Base-by-base conservation (phyloP, 2,888 invertebrate genomes). In the Diplolepis rosae region DNA sequence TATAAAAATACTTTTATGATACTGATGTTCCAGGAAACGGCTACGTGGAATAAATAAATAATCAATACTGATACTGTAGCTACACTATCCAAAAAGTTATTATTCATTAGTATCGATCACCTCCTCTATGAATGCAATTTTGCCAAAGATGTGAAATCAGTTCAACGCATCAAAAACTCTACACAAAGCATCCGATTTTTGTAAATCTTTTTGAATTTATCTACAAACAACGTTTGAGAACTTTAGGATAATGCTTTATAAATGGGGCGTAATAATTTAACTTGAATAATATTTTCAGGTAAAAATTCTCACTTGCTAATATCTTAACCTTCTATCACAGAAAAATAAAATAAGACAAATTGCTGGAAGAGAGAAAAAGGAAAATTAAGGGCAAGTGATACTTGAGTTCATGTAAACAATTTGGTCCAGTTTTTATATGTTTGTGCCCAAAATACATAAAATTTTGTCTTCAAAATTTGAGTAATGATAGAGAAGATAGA, bases 1-100 rank as follows among this genome's bases (percentile, higher is more conserved):
- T 72, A 72, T 71, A 71, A 76, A 75, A 65, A 50, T 48, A 75
- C 65, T 70, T 75, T 75, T 71, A 75, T 67, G 68, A 68, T 68
- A 70, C 69, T 18, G 66, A 27, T 66, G 65, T 48, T 72, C 56
- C 39, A 24, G 39, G 39, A 61, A 61, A 61, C 39, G 61, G n/a
- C 35, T 61, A 61, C 61, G 61, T 61, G 61, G 61, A 61, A 61
- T 61, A 61, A 61, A 61, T 61, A 61, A 39, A 61, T 61, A 61
- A 61, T 39, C 61, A 32, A 61, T 61, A 27, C 24, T 18, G 61
- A 61, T 61, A 61, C 61, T 61, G 61, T 22, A 35, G 61, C 35
- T 39, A 35, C 61, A 61, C 61, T 61, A 61, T 61, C 61, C 35
- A 24, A 11, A n/a, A 61, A 61, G 35, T 39, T 61, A 61, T 61